phyloP scores from a whole-genome alignment of 1,140 invertebrate species.

The Rhagoletis pomonella region DNA sequence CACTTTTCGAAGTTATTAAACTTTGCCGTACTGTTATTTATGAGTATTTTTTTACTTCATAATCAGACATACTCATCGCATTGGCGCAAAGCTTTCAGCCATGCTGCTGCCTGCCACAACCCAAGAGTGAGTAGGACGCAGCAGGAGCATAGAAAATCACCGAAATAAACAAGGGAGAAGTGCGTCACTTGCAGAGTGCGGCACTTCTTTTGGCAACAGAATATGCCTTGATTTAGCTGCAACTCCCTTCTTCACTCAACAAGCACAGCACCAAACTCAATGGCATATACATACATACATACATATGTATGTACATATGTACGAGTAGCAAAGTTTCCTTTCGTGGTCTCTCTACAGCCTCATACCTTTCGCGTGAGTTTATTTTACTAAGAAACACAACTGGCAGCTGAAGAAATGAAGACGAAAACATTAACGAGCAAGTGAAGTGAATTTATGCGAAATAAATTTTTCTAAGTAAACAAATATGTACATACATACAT shows the following conservation, averaged over 20 bases:
- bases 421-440: background rate
- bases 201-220: slow-evolving; percentile 7
- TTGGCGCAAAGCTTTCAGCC: no score
- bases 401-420: background rate
- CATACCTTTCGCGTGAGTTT: background rate
- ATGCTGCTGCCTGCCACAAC: background rate
- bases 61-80: no score
- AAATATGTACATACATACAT: no score
- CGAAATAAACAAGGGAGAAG: background rate
- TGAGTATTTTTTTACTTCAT: no score
- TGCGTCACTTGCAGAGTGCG: slow-evolving; percentile 5
- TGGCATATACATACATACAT: no score
- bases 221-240: background rate
- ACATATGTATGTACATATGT: no score
- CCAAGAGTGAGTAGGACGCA: background rate
- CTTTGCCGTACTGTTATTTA: no score
- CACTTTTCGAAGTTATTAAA: no score
- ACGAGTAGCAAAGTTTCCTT: background rate
- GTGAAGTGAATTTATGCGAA: slow-evolving; percentile 11
- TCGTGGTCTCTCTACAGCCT: background rate
- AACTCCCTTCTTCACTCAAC: background rate
- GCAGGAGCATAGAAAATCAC: background rate
- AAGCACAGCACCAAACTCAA: background rate
- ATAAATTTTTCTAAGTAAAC: background rate
- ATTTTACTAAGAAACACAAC: background rate